Conservation (phyloP, 35 echinoderm and acorn worm genomes). For the Apostichopus californicus region DNA sequence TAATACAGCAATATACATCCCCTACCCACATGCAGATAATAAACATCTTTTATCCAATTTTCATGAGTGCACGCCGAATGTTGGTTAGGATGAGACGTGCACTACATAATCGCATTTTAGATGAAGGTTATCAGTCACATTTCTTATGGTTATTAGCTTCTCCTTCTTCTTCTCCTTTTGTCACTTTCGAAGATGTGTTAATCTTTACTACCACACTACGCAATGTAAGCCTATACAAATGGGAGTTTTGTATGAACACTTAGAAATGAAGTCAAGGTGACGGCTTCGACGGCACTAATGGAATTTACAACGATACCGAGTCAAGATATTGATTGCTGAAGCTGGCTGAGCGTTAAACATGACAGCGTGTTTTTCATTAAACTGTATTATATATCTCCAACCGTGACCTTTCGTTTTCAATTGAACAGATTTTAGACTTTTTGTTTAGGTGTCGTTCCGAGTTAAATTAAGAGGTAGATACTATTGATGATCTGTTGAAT, state of each 20-base stretch:
- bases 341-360: neutral
- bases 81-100: too few relatives aligned
- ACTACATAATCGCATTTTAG: too few relatives aligned
- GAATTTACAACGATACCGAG: neutral
- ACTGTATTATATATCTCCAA: neutral
- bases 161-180: neutral
- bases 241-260: neutral
- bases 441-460: neutral
- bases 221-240: neutral
- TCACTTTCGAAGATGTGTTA: neutral
- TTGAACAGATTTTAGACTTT: neutral
- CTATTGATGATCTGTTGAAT: too few relatives aligned
- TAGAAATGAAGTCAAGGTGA: neutral
- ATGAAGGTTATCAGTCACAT: too few relatives aligned
- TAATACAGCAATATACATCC: too few relatives aligned
- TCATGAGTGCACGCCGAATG: too few relatives aligned
- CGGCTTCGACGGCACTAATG: neutral
- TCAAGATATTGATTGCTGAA: neutral
- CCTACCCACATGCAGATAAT: too few relatives aligned
- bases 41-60: too few relatives aligned
- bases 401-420: constrained; percentile 22
- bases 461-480: too few relatives aligned
- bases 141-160: neutral
- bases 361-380: neutral
- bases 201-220: neutral